These are phyloP conservation scores for Episyrphus balteatus DNA, from an alignment of 1,140 invertebrate genomes.

Conservation along the genomic window DNA sequence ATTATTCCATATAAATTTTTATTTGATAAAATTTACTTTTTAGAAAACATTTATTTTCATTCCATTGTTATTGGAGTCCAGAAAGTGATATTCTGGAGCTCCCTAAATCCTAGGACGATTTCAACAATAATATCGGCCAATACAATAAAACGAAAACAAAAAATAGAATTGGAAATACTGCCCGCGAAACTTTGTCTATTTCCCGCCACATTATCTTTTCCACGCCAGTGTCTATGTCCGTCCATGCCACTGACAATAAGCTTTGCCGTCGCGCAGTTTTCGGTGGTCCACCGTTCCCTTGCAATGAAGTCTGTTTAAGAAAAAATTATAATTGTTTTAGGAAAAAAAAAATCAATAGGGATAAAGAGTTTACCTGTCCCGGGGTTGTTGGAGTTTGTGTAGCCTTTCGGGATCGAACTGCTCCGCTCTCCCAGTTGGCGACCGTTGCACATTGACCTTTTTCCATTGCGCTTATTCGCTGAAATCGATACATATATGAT, in stretches of 20 bases:
- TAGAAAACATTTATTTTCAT: constrained; percentile 1
- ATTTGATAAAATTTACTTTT: no score
- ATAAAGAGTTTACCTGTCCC: constrained; percentile 35
- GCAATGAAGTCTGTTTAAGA: constrained; percentile 24
- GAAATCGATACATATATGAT: constrained; percentile 1
- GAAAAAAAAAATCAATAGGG: no score
- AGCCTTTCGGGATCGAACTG: constrained; percentile 45
- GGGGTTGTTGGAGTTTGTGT: constrained; percentile 37
- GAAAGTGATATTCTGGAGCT: constrained; percentile 30
- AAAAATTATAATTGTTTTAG: no score
- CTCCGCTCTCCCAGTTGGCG: constrained; percentile 48
- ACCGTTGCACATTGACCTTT: constrained; percentile 49
- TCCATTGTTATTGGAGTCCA: constrained; percentile 35
- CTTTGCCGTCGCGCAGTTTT: constrained; percentile 31
- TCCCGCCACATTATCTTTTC: constrained; percentile 55
- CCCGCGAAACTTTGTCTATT: constrained; percentile 53
- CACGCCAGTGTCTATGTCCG: constrained; percentile 49
- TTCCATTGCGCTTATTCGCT: constrained; percentile 50
- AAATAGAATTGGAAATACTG: constrained; percentile 63
- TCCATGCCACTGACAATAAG: constrained; percentile 43
- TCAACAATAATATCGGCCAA: constrained; percentile 60
- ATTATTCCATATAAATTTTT: no score
- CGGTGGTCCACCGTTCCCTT: constrained; percentile 34
- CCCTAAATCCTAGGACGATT: constrained; percentile 42
- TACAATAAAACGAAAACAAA: constrained; percentile 61